These are phyloP conservation scores for Ceratotherium simum DNA, from an alignment of 2,113 vertebrate species.

Conservation along the genomic window DNA sequence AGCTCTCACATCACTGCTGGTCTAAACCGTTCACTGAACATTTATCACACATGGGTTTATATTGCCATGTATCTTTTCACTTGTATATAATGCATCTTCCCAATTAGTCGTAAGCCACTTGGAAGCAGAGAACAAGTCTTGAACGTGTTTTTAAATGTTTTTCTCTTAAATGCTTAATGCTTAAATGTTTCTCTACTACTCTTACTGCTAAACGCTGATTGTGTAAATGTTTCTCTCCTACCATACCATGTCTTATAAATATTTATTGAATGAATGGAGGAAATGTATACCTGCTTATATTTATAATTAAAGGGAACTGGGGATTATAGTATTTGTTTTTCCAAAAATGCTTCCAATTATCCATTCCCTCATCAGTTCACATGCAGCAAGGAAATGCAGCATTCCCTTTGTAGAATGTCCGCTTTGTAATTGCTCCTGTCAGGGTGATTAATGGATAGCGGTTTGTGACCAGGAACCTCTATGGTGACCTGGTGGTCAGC, in stretches of 20 bases:
- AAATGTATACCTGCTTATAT: slow-evolving; percentile 47
- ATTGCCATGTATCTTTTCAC: not conserved
- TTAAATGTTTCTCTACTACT: not conserved
- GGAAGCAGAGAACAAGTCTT: not conserved
- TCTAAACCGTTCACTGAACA: not conserved
- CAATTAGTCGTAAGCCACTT: not conserved
- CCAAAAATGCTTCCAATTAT: slow-evolving; percentile 65
- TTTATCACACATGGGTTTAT: fast-evolving
- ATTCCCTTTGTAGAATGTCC: slow-evolving; percentile 18
- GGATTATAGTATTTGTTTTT: slow-evolving; percentile 62
- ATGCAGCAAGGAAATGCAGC: slow-evolving; percentile 3
- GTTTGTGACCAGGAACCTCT: slow-evolving; percentile 67
- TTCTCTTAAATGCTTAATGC: slow-evolving; percentile 13
- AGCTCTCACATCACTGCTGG: too few relatives aligned
- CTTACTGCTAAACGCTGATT: not conserved
- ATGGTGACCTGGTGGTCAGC: slow-evolving; percentile 75
- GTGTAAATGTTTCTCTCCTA: not conserved
- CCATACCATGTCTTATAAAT: not conserved
- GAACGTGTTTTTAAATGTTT: slow-evolving; percentile 14
- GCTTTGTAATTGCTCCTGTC: slow-evolving; percentile 77
- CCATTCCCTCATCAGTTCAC: slow-evolving; percentile 36
- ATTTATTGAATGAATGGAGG: slow-evolving; percentile 19
- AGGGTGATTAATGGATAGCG: slow-evolving; percentile 80
- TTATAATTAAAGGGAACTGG: slow-evolving; percentile 60
- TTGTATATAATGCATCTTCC: not conserved